Conservation (phyloP, 2,113 vertebrate genomes). For the Hippocampus abdominalis region DNA sequence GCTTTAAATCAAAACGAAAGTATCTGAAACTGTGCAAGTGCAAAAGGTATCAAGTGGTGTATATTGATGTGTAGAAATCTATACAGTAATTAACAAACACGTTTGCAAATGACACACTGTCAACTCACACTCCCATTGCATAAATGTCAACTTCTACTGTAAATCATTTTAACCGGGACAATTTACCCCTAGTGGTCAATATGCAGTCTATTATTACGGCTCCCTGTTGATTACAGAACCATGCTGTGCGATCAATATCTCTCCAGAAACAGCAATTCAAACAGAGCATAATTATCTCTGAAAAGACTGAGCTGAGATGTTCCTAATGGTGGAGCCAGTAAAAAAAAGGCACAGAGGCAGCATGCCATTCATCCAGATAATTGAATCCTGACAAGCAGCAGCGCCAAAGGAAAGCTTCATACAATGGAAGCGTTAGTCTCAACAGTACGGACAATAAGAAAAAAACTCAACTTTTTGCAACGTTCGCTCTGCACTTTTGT, state of each 20-base stretch:
- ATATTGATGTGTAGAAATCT: too few species aligned
- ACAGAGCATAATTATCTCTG: not conserved
- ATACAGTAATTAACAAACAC: too few species aligned
- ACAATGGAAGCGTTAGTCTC: not conserved
- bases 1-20: too few species aligned
- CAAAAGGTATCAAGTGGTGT: too few species aligned
- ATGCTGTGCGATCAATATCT: not conserved
- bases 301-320: not conserved
- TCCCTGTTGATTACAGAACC: too few species aligned
- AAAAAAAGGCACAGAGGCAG: not conserved
- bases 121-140: too few species aligned
- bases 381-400: conserved; percentile 1
- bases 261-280: not conserved
- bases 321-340: not conserved
- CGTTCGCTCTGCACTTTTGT: conserved; percentile 1
- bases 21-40: too few species aligned
- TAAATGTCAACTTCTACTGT: too few species aligned
- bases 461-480: not conserved
- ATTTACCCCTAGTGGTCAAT: too few species aligned
- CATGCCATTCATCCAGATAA: conserved; percentile 10
- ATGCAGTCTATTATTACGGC: too few species aligned
- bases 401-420: conserved; percentile 5
- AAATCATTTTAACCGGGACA: too few species aligned
- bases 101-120: too few species aligned
- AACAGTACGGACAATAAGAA: not conserved